A percentile compares a stretch with the other conserved stretches of the same genome.
Evolutionary conservation across 2,888 invertebrate genomes (phyloP).

Genomic region (Drosophila melanosoma): DNA sequence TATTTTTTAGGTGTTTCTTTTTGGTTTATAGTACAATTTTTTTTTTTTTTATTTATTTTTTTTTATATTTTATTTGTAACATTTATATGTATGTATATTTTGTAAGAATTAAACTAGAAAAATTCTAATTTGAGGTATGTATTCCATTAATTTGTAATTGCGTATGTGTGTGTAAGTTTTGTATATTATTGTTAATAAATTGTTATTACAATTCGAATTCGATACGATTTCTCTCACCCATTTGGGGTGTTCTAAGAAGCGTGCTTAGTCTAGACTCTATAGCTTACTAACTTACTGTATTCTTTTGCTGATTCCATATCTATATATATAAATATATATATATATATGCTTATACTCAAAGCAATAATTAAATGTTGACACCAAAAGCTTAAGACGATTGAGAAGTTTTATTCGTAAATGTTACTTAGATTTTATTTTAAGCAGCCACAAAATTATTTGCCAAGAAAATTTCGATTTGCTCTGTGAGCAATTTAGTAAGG

Average conservation of each 20-base stretch:
- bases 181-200: conserved; percentile 43
- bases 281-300: conserved; percentile 43
- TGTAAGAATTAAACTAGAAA: conserved; percentile 84
- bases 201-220: conserved; percentile 39
- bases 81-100: conserved; percentile 67
- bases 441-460: conserved; percentile 81
- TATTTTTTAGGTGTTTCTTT: conserved; percentile 45
- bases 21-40: conserved; percentile 40
- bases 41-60: conserved; percentile 26
- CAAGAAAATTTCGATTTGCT: conserved; percentile 46
- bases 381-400: conserved; percentile 60
- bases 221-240: conserved; percentile 41
- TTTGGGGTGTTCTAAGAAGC: conserved; percentile 63
- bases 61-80: conserved; percentile 49
- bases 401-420: conserved; percentile 20
- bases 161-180: conserved; percentile 52
- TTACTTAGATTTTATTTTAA: conserved; percentile 58
- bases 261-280: conserved; percentile 66
- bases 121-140: conserved; percentile 83
- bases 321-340: conserved; percentile 5
- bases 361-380: conserved; percentile 51
- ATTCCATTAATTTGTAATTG: conserved; percentile 81
- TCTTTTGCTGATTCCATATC: conserved; percentile 11
- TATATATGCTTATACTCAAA: conserved; percentile 37
- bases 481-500: conserved; percentile 59